Evolutionary conservation across 2,888 invertebrate species (phyloP), one percentile per base, ranked within the genome.

Genomic region (Hoplodrina ambigua): DNA sequence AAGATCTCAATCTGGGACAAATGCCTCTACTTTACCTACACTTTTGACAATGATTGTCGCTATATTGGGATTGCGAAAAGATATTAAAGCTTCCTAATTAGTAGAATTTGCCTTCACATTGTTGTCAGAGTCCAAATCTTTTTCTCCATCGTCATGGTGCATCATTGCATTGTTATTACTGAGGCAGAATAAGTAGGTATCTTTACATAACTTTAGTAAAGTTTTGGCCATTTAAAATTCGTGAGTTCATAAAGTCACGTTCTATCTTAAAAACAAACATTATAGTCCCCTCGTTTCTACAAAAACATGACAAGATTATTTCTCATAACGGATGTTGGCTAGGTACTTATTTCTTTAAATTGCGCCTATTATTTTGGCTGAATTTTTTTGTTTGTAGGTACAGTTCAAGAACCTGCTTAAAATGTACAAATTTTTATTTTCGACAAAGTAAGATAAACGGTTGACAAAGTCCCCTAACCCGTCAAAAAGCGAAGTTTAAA

Each of bases 171-270:
- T 10, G 41, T 74, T 63, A 33, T 46, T 59, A 25, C 56, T 17
- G 17, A 20, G 52, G 0, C 49, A 56, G 17, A 65, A 46, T 17
- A 46, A 46, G 13, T 11, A 37, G 37, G 44, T 56, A 25, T n/a
- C 17, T 54, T 52, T 13, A 46, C 60, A 30, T 61, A 52, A 46
- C 19, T 46, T 68, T 50, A 64, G 59, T 69, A 25, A 68, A 52
- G 19, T 64, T 41, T 20, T 50, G 7, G 8, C 5, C 15, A 53
- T 65, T 58, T 19, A 33, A 59, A 60, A 66, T 46, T 69, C 80
- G 70, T 80, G 63, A 69, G 66, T 62, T 69, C 64, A 50, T 37
- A 46, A 67, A 68, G 73, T 80, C 79, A 73, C 78, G 79, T 66
- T 77, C 44, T 25, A 50, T 49, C 55, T 53, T 58, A 65, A 76